phyloP scores from a whole-genome alignment of 2,797 vertebrate species.

The Apogon talboti region DNA sequence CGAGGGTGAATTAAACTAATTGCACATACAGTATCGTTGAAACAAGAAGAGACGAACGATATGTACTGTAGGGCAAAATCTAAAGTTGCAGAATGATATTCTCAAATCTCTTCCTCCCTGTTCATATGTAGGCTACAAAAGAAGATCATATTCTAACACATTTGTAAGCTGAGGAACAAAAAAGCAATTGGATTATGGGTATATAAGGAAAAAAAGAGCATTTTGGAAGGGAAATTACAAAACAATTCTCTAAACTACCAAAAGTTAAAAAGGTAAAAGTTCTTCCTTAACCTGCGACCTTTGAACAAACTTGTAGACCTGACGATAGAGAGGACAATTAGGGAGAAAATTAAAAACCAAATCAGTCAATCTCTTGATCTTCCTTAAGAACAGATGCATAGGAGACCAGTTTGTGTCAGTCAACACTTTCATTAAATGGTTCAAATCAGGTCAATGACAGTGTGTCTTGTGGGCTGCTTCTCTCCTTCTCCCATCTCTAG shows the following conservation, averaged over 20 bases:
- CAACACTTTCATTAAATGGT: background rate
- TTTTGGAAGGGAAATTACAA: too few relatives aligned
- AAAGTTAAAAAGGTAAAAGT: background rate
- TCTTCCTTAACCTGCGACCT: slow-evolving; percentile 12
- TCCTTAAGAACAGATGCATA: slow-evolving; percentile 40
- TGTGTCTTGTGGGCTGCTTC: slow-evolving; percentile 27
- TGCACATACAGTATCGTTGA: background rate
- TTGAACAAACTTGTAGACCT: slow-evolving; percentile 19
- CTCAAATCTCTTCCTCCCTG: too few relatives aligned
- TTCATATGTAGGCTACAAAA: too few relatives aligned
- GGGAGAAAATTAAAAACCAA: background rate
- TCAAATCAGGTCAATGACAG: slow-evolving; percentile 5
- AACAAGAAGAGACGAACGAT: background rate
- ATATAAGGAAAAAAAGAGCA: background rate
- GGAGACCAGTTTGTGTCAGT: slow-evolving; percentile 24
- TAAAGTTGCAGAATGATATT: too few relatives aligned
- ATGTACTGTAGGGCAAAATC: too few relatives aligned
- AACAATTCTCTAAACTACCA: too few relatives aligned
- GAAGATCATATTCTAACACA: too few relatives aligned
- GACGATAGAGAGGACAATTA: slow-evolving; percentile 5
- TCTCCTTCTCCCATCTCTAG: background rate
- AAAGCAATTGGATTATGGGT: too few relatives aligned
- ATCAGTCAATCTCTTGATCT: slow-evolving; percentile 1
- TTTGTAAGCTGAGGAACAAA: too few relatives aligned
- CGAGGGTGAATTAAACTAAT: background rate